Conservation (phyloP, 2,797 vertebrate species). For the Triplophysa yarkandensis region DNA sequence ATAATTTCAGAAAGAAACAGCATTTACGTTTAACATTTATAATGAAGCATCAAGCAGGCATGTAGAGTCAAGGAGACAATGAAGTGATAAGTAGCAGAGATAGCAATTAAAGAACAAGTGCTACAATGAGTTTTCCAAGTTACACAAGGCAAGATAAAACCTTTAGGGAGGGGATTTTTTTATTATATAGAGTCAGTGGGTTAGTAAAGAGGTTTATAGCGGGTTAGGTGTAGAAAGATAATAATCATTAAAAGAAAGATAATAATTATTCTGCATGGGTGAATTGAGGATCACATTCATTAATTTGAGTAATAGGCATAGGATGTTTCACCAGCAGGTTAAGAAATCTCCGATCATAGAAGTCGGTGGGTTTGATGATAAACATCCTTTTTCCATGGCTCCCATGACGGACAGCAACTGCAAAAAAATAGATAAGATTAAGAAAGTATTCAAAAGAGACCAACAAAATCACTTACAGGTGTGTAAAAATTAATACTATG, state of each 20-base stretch:
- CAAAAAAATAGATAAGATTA: constrained; percentile 47
- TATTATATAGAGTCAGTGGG: too few species aligned
- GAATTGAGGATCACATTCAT: background rate
- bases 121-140: too few species aligned
- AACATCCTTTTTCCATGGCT: constrained; percentile 88
- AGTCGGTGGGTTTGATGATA: constrained; percentile 80
- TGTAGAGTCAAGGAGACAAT: too few species aligned
- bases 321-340: constrained; percentile 79
- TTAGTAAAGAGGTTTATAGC: too few species aligned
- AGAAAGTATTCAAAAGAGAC: background rate
- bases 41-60: too few species aligned
- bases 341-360: constrained; percentile 88
- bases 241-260: background rate
- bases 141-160: too few species aligned
- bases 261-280: background rate
- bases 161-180: too few species aligned
- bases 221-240: too few species aligned
- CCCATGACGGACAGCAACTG: constrained; percentile 85
- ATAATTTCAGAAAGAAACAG: background rate
- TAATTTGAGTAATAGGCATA: background rate
- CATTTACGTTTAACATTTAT: too few species aligned
- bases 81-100: too few species aligned
- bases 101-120: too few species aligned
- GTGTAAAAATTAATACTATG: too few species aligned
- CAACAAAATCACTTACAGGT: background rate